Evolutionary conservation across 92 coral and sea anemone genomes (phyloP).

Genomic region (Umimayanthus kanabou): DNA sequence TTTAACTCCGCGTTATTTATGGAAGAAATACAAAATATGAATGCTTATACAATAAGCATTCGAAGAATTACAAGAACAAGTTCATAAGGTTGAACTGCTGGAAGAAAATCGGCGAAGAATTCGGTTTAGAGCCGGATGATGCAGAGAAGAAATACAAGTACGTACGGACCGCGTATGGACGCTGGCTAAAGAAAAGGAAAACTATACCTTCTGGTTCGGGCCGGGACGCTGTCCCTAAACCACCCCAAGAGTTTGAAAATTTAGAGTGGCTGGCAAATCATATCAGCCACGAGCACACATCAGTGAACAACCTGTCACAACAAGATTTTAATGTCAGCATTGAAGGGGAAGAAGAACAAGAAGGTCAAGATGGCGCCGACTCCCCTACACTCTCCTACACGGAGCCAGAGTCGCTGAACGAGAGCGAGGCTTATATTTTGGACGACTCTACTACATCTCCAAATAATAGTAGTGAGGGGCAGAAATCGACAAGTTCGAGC

Average conservation of each 20-base stretch:
- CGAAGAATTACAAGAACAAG: neutral
- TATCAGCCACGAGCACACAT: constrained; percentile 12
- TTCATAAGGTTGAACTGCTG: neutral
- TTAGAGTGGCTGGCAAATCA: constrained; percentile 30
- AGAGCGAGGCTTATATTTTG: too few species aligned
- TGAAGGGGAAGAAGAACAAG: too few species aligned
- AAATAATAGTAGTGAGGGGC: too few species aligned
- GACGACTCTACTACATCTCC: too few species aligned
- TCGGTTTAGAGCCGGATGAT: neutral
- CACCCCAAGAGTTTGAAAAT: neutral
- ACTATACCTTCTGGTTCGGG: neutral
- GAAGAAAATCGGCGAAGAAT: neutral
- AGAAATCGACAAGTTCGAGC: too few species aligned
- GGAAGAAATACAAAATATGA: neutral
- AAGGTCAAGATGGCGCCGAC: too few species aligned
- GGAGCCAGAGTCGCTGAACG: too few species aligned
- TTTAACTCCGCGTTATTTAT: constrained; percentile 1
- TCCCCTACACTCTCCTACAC: too few species aligned
- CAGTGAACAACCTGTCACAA: neutral
- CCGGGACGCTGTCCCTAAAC: constrained; percentile 4
- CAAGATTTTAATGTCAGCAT: neutral
- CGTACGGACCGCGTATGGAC: neutral
- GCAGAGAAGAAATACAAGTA: neutral
- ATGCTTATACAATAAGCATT: too few species aligned
- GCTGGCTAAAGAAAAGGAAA: neutral